Evolutionary conservation across 2,113 vertebrate genomes (phyloP).

Genomic region (Oreochromis aureus): DNA sequence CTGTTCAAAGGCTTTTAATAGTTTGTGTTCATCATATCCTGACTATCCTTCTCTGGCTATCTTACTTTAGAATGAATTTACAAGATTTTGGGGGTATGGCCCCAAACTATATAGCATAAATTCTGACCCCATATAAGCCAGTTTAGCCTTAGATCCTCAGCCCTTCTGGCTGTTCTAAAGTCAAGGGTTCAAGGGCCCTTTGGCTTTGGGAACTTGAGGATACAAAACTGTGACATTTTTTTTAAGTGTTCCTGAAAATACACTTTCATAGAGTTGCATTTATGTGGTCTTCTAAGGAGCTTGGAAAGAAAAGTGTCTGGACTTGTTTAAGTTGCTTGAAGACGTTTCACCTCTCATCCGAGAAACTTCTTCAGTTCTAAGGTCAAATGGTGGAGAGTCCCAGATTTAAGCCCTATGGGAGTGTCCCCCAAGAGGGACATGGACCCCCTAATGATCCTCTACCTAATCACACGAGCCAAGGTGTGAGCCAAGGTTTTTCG

Average conservation of each 20-base stretch:
- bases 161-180: not conserved
- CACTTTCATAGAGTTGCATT: not conserved
- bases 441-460: not conserved
- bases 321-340: not conserved
- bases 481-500: not conserved
- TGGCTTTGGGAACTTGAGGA: not conserved
- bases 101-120: not conserved
- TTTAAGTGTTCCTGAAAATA: not conserved
- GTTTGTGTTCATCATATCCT: not conserved
- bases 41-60: not conserved
- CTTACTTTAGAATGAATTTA: not conserved
- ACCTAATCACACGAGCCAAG: not conserved
- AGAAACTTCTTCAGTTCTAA: not conserved
- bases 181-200: not conserved
- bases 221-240: accelerated
- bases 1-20: not conserved
- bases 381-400: not conserved
- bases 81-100: not conserved
- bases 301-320: not conserved
- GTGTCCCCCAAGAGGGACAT: not conserved
- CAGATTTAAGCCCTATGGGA: not conserved
- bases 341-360: not conserved
- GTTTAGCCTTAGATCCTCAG: not conserved
- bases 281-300: not conserved
- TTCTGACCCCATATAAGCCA: not conserved